Percentiles rank a stretch among this genome's conserved stretches.
phyloP scores from a whole-genome alignment of 2,797 vertebrate species.

The Euthynnus affinis region DNA sequence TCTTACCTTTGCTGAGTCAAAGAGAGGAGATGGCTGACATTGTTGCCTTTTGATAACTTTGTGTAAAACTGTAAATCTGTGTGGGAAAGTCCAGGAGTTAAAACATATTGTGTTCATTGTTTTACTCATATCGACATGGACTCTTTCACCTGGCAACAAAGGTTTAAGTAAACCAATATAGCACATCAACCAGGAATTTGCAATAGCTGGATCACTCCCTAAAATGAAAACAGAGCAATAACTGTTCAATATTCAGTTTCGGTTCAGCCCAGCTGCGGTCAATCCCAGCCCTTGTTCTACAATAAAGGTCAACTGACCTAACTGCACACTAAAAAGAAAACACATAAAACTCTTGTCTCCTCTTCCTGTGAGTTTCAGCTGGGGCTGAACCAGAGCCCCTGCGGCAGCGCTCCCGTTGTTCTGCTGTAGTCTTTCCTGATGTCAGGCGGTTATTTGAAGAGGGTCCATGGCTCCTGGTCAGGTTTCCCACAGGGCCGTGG shows the following conservation, averaged over 20 bases:
- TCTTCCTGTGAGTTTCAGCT: conserved; percentile 66
- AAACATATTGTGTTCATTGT: not conserved
- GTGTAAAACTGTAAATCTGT: not conserved
- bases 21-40: not conserved
- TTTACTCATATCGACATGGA: not conserved
- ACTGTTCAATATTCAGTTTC: conserved; percentile 44
- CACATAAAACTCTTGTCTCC: conserved; percentile 66
- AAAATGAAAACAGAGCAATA: conserved; percentile 22
- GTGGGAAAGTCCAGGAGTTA: not conserved
- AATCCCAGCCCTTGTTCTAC: conserved; percentile 44
- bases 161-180: not conserved
- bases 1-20: not conserved
- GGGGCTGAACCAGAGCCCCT: conserved; percentile 42
- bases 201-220: not conserved
- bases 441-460: conserved; percentile 75
- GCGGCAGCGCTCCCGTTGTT: conserved; percentile 54
- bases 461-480: conserved; percentile 65
- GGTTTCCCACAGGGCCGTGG: conserved; percentile 76
- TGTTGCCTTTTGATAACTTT: not conserved
- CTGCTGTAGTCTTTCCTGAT: conserved; percentile 58
- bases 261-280: conserved; percentile 34
- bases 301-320: conserved; percentile 67
- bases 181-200: conserved; percentile 12
- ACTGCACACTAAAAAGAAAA: conserved; percentile 54
- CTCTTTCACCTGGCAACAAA: not conserved